Conservation (phyloP, 2,797 vertebrate genomes). For the Distichodus sexfasciatus region DNA sequence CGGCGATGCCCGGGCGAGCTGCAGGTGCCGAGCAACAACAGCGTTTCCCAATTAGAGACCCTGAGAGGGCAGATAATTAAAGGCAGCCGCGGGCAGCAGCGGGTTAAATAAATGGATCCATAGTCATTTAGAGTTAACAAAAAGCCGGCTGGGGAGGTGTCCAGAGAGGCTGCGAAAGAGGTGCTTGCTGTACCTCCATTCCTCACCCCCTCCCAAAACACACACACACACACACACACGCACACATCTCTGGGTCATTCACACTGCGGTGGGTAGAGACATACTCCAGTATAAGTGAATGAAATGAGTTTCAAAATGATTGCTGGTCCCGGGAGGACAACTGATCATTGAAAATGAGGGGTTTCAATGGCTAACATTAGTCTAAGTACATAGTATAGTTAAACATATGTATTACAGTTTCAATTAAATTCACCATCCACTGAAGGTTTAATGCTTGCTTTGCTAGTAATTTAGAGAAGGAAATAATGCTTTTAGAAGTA, state of each 20-base stretch:
- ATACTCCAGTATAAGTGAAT: constrained; percentile 13
- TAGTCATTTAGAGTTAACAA: constrained; percentile 63
- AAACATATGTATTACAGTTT: too few species aligned
- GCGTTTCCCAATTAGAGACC: constrained; percentile 73
- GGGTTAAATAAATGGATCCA: constrained; percentile 72
- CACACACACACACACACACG: constrained; percentile 20
- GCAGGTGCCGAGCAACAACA: constrained; percentile 72
- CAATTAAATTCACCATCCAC: too few species aligned
- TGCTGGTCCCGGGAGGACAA: constrained; percentile 4
- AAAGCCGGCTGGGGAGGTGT: constrained; percentile 53
- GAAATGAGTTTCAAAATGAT: not conserved
- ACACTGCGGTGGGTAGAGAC: constrained; percentile 23
- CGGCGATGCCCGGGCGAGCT: constrained; percentile 64
- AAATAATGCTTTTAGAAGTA: too few species aligned
- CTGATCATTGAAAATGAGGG: not conserved
- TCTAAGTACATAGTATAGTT: too few species aligned
- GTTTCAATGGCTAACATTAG: too few species aligned
- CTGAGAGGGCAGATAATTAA: constrained; percentile 70
- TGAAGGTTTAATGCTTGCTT: too few species aligned
- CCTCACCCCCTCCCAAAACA: too few species aligned
- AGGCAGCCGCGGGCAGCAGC: constrained; percentile 61
- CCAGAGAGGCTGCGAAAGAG: constrained; percentile 38
- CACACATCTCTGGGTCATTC: constrained; percentile 22
- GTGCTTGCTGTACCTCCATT: too few species aligned
- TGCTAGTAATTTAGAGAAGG: too few species aligned